A percentile compares a stretch with the other conserved stretches of the same genome.
These are phyloP conservation scores for Tuta absoluta DNA, from an alignment of 2,888 invertebrate genomes.

Conservation along the genomic window DNA sequence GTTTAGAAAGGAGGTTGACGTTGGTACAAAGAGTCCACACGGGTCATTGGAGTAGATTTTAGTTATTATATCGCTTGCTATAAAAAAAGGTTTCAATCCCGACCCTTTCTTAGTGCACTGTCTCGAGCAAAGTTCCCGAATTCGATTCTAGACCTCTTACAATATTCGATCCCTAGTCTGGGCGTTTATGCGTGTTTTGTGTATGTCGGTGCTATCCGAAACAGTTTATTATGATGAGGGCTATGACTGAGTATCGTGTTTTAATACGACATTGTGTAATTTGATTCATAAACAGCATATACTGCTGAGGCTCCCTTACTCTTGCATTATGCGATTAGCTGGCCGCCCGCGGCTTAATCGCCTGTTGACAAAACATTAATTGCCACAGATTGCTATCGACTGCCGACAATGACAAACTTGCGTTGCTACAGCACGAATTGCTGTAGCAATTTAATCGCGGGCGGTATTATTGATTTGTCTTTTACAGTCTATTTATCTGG, in stretches of 20 bases:
- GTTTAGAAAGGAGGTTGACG: not conserved
- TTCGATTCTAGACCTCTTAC: no score
- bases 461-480: constrained; percentile 34
- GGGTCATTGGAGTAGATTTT: no score
- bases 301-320: not conserved
- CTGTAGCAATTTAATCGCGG: constrained; percentile 10
- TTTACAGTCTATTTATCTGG: constrained; percentile 25
- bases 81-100: no score
- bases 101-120: no score
- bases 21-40: not conserved
- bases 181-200: no score
- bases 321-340: constrained; percentile 14
- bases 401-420: constrained; percentile 41
- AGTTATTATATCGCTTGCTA: no score
- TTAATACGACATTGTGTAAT: no score
- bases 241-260: no score
- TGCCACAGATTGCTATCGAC: constrained; percentile 40
- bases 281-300: not conserved
- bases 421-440: not conserved
- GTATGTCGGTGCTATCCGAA: no score
- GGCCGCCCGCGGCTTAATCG: constrained; percentile 39
- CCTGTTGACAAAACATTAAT: constrained; percentile 46
- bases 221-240: no score
- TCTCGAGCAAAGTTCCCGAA: no score
- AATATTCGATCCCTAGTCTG: no score